Conservation (phyloP, 2,113 vertebrate species). For the Rousettus leschenaultii region DNA sequence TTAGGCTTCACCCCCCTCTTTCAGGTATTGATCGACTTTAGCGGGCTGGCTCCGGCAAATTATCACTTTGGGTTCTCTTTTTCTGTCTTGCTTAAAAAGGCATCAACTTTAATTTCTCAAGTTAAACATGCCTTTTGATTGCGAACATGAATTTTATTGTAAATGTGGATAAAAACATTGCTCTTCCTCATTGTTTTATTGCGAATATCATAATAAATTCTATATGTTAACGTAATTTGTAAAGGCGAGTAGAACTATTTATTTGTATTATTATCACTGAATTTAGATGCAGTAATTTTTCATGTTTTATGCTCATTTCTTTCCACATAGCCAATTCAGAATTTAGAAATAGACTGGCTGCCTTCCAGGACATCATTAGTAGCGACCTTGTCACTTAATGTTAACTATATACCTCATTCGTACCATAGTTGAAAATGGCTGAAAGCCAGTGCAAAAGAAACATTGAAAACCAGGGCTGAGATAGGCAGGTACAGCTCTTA, state of each 20-base stretch:
- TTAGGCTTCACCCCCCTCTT: too few species aligned
- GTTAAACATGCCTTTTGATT: background rate
- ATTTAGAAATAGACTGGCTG: background rate
- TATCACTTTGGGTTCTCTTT: background rate
- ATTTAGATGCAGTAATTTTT: background rate
- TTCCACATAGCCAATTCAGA: slow-evolving; percentile 38
- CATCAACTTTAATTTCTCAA: background rate
- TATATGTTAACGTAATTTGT: background rate
- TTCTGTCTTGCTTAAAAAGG: background rate
- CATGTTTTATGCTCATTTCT: background rate
- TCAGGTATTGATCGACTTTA: too few species aligned
- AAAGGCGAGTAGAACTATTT: background rate
- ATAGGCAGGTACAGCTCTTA: background rate
- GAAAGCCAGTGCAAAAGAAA: background rate
- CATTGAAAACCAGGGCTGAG: background rate
- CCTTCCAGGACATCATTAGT: slow-evolving; percentile 47
- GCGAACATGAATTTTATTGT: background rate
- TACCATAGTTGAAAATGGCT: background rate
- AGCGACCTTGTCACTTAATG: slow-evolving; percentile 49
- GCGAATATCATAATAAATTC: background rate
- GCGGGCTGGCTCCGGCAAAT: too few species aligned
- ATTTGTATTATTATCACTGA: slow-evolving; percentile 8
- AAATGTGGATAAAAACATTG: background rate
- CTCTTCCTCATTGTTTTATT: background rate
- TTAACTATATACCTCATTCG: slow-evolving; percentile 12